A percentile compares a stretch with the other conserved stretches of the same genome.
Conservation (phyloP, 2,888 invertebrate species). For the Tetanocera ferruginea region DNA sequence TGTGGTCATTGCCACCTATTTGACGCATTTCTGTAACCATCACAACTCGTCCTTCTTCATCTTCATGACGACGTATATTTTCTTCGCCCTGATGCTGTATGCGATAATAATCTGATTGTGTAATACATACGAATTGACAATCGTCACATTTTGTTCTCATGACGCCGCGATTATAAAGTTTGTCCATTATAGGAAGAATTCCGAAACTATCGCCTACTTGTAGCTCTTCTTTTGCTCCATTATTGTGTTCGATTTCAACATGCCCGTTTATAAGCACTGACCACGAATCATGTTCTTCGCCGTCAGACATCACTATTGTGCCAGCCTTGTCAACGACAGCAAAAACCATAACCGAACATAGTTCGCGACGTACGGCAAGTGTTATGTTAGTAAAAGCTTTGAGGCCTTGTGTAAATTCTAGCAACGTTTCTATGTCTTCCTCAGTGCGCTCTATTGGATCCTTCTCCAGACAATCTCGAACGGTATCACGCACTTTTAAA, state of each 20-base stretch:
- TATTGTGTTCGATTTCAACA: constrained; percentile 91
- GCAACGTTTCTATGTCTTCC: constrained; percentile 93
- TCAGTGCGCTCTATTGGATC: constrained; percentile 95
- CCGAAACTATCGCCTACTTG: constrained; percentile 98
- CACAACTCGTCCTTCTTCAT: constrained; percentile 89
- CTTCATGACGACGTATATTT: constrained; percentile 91
- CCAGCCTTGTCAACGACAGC: constrained; percentile 98
- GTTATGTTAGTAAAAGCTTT: constrained; percentile 99
- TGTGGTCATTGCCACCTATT: constrained; percentile 70
- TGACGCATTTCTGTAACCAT: constrained; percentile 90
- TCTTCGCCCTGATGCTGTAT: constrained; percentile 91
- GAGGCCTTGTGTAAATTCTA: constrained; percentile 98
- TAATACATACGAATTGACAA: constrained; percentile 99
- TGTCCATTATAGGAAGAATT: constrained; percentile 96
- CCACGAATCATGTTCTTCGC: constrained; percentile 99
- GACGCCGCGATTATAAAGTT: constrained; percentile 92
- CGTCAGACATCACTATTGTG: constrained; percentile 97
- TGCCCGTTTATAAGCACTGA: constrained; percentile 98
- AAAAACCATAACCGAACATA: constrained; percentile 98
- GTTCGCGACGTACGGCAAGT: constrained; percentile 89
- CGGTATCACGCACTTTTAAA: constrained; percentile 91
- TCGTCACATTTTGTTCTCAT: constrained; percentile 98
- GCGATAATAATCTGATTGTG: constrained; percentile 95
- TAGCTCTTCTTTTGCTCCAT: constrained; percentile 84
- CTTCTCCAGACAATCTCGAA: constrained; percentile 97